A percentile compares a stretch with the other conserved stretches of the same genome.
Evolutionary conservation across 1,140 invertebrate species (phyloP).

Genomic region (Parasteatoda tepidariorum): DNA sequence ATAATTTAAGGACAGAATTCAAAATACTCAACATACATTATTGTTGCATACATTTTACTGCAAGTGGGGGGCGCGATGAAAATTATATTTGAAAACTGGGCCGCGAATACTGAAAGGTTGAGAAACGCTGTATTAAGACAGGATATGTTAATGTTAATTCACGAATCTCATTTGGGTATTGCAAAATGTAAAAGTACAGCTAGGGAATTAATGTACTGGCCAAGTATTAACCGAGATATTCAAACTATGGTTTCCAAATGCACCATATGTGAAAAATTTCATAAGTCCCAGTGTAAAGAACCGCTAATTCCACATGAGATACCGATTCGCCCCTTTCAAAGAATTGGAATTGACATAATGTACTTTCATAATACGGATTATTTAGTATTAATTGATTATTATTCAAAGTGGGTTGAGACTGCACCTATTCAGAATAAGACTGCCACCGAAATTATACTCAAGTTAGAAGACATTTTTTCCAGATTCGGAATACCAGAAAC

Average conservation of each 20-base stretch:
- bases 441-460: neutral
- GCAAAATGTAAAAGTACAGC: conserved; percentile 25
- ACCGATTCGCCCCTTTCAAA: conserved; percentile 5
- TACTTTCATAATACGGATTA: neutral
- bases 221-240: neutral
- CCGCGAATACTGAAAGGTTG: too few species aligned
- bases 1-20: too few species aligned
- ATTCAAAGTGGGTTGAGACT: conserved; percentile 24
- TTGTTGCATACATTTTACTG: too few species aligned
- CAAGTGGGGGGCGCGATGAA: too few species aligned
- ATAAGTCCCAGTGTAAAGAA: neutral
- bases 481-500: neutral
- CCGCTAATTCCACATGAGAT: conserved; percentile 12
- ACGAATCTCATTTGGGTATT: conserved; percentile 66
- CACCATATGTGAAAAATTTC: conserved; percentile 16
- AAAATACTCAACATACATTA: too few species aligned
- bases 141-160: conserved; percentile 65
- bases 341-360: conserved; percentile 10
- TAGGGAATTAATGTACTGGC: neutral
- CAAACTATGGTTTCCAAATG: conserved; percentile 2
- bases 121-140: too few species aligned
- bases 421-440: neutral
- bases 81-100: too few species aligned
- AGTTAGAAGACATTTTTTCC: conserved; percentile 15
- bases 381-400: conserved; percentile 30